Evolutionary conservation across 2,113 vertebrate species (phyloP).

Genomic region (Meleagris gallopavo): DNA sequence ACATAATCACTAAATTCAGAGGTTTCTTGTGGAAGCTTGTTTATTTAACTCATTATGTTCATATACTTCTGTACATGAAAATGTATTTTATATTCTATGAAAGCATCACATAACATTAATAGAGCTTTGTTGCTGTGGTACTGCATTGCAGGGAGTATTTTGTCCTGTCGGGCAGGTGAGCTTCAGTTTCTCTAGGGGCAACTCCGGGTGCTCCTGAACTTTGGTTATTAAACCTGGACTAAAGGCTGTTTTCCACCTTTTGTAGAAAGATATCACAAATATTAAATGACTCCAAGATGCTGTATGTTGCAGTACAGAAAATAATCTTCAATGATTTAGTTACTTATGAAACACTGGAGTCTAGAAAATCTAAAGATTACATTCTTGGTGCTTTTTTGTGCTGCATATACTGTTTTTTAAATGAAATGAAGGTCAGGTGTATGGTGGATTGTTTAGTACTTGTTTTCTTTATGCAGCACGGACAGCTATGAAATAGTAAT

Average conservation of each 20-base stretch:
- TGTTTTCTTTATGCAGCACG: background rate
- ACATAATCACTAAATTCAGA: background rate
- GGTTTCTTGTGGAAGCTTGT: background rate
- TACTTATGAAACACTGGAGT: background rate
- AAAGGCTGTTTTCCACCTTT: background rate
- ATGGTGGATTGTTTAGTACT: background rate
- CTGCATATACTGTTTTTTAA: background rate
- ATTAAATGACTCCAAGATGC: background rate
- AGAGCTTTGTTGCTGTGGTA: background rate
- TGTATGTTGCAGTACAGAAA: background rate
- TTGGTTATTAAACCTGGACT: background rate
- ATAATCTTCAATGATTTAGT: background rate
- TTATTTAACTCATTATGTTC: background rate
- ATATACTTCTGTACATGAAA: background rate
- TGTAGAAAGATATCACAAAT: background rate
- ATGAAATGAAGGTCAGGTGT: background rate
- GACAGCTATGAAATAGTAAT: background rate
- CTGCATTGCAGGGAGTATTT: background rate
- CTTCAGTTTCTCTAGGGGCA: background rate
- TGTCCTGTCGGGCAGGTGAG: background rate
- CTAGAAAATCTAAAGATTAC: background rate
- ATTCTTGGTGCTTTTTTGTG: background rate
- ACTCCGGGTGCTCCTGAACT: background rate
- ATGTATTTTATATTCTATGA: background rate
- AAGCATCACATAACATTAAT: fast-evolving